Conservation (phyloP, 2,113 vertebrate genomes). For the Sminthopsis crassicaudata region DNA sequence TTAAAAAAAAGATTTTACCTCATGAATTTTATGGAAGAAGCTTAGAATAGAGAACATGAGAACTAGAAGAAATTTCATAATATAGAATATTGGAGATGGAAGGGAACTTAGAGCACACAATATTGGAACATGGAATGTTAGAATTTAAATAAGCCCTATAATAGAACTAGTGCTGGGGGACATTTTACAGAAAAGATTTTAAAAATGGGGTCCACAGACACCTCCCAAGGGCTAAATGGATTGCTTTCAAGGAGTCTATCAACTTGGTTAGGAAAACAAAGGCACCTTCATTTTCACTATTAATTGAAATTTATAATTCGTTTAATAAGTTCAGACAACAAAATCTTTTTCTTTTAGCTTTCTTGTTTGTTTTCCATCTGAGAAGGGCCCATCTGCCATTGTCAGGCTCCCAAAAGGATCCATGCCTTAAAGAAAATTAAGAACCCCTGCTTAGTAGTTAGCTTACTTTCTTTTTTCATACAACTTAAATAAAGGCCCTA, state of each 20-base stretch:
- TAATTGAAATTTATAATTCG: neutral
- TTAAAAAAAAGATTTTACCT: neutral
- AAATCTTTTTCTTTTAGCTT: neutral
- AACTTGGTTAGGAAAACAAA: neutral
- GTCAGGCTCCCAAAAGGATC: neutral
- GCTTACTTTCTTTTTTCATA: neutral
- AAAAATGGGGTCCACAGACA: neutral
- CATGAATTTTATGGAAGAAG: neutral
- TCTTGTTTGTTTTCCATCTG: too few relatives aligned
- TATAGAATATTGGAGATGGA: neutral
- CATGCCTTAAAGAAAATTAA: neutral
- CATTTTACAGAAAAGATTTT: neutral
- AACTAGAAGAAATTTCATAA: neutral
- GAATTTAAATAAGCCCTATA: neutral
- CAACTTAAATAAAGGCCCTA: neutral
- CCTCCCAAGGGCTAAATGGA: neutral
- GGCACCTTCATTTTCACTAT: neutral
- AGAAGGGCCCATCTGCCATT: neutral
- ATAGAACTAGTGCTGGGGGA: neutral
- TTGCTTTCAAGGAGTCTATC: neutral
- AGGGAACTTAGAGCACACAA: neutral
- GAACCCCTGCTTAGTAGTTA: neutral
- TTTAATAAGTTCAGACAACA: neutral
- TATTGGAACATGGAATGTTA: neutral
- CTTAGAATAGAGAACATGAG: neutral